Conservation (phyloP, 2,113 vertebrate species). For the Ailuropoda melanoleuca region DNA sequence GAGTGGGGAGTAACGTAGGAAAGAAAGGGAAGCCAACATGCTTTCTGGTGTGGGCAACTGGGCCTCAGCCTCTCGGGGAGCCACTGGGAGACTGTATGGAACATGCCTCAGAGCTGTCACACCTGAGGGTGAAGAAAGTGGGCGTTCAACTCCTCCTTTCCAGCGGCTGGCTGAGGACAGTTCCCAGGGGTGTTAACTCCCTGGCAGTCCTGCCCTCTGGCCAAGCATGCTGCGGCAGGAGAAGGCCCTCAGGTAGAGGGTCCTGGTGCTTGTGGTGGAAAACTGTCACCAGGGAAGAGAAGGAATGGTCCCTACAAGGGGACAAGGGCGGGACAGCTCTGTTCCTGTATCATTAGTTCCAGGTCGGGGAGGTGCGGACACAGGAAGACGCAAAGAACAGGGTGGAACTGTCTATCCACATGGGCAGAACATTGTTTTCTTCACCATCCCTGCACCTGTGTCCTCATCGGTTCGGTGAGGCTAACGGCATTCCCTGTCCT, state of each 20-base stretch:
- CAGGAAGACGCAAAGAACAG: neutral
- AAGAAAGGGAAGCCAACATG: neutral
- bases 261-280: neutral
- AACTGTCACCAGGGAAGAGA: neutral
- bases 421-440: neutral
- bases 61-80: neutral
- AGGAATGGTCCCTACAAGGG: neutral
- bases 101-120: neutral
- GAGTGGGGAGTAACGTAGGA: neutral
- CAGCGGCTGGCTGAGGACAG: neutral
- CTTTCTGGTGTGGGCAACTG: neutral
- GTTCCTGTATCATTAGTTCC: neutral
- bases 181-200: neutral
- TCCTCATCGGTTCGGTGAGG: neutral
- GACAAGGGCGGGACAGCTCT: neutral
- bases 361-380: neutral
- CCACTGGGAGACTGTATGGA: neutral
- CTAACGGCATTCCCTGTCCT: neutral
- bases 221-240: neutral
- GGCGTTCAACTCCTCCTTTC: neutral
- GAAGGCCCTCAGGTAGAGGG: neutral
- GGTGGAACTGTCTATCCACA: neutral
- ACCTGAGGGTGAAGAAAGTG: neutral
- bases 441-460: neutral
- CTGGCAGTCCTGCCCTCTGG: neutral